These are phyloP conservation scores for Sander lucioperca DNA, from an alignment of 2,113 vertebrate genomes.

Conservation along the genomic window DNA sequence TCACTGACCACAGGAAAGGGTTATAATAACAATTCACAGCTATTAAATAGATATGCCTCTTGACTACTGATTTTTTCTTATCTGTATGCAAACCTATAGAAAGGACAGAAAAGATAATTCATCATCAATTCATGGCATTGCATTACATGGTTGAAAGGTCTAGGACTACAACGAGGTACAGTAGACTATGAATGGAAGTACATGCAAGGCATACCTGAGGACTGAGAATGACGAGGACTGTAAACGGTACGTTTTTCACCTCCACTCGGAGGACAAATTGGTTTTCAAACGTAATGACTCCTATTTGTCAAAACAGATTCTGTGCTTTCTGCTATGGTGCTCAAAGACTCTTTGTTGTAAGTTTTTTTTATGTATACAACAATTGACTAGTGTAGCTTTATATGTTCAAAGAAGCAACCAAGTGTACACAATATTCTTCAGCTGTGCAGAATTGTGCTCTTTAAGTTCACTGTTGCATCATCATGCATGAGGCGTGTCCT, in stretches of 20 bases:
- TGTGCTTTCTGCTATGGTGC: background rate
- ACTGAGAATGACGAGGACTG: background rate
- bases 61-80: background rate
- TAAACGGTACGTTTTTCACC: background rate
- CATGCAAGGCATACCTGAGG: background rate
- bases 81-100: background rate
- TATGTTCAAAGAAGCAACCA: constrained; percentile 7
- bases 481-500: background rate
- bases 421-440: background rate
- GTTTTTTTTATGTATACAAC: background rate
- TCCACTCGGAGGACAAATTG: background rate
- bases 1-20: background rate
- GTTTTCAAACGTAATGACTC: background rate
- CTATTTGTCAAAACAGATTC: background rate
- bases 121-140: background rate
- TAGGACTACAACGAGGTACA: background rate
- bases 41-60: no score
- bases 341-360: background rate
- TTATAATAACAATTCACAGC: background rate
- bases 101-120: background rate
- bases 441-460: background rate
- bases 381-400: background rate
- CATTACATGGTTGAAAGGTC: background rate
- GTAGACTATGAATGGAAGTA: background rate
- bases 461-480: background rate